Percentiles rank a stretch among this genome's conserved stretches.
Evolutionary conservation across 1,140 invertebrate species (phyloP).

Genomic region (Rhopalosiphum maidis): DNA sequence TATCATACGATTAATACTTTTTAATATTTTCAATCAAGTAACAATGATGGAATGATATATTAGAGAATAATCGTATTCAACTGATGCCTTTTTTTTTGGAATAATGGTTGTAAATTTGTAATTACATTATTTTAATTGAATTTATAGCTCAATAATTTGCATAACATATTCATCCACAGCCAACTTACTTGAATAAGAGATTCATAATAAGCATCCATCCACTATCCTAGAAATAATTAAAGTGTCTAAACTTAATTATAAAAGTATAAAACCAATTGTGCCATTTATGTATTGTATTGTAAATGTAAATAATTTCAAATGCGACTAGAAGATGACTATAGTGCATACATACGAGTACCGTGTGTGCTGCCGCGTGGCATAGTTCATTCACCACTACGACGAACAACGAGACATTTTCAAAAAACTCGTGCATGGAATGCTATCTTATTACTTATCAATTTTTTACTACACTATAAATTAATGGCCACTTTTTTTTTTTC

Average conservation of each 20-base stretch:
- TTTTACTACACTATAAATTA: background rate
- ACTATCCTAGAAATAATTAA: background rate
- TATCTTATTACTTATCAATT: slow-evolving; percentile 18
- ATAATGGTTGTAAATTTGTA: no score
- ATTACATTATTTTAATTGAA: background rate
- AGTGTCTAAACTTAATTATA: background rate
- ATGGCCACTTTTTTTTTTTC: background rate
- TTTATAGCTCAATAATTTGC: background rate
- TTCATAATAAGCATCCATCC: background rate
- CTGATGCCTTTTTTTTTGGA: no score
- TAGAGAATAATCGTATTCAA: no score
- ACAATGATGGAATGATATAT: no score
- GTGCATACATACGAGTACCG: background rate
- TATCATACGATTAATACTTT: no score
- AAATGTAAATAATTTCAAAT: background rate
- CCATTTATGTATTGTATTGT: background rate
- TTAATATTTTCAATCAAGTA: no score
- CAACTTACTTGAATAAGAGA: background rate
- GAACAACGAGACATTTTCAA: background rate
- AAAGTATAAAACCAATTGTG: background rate
- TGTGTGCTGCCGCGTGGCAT: no score
- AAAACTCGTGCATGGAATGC: background rate
- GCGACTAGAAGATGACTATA: background rate
- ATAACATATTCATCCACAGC: background rate
- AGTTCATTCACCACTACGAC: background rate